A percentile compares a stretch with the other conserved stretches of the same genome.
These are phyloP conservation scores for Mesocricetus auratus DNA, from an alignment of 2,113 vertebrate species.

Conservation along the genomic window DNA sequence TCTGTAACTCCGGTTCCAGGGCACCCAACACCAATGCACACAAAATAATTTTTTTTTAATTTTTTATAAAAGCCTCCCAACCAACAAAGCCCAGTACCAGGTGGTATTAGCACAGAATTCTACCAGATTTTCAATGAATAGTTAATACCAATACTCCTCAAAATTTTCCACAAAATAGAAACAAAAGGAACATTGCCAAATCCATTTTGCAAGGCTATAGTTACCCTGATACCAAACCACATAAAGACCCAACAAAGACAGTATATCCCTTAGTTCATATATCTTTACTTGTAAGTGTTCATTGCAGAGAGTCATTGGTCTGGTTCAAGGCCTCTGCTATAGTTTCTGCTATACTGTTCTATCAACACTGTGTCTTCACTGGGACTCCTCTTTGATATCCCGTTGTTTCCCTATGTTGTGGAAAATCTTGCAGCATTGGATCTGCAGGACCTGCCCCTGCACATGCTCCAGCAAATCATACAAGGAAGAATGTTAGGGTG, in stretches of 20 bases:
- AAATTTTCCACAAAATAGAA: neutral
- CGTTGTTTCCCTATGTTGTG: neutral
- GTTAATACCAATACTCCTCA: neutral
- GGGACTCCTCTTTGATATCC: neutral
- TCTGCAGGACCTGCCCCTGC: neutral
- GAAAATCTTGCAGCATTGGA: neutral
- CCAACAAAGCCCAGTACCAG: neutral
- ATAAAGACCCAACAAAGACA: neutral
- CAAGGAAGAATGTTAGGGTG: neutral
- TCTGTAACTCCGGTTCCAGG: no score
- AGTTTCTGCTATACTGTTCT: no score
- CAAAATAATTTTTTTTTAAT: no score
- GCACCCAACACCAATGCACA: no score
- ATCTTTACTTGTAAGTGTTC: no score
- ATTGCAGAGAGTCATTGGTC: neutral
- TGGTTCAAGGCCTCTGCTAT: no score
- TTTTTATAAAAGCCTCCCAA: neutral
- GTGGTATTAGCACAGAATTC: neutral
- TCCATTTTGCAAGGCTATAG: neutral
- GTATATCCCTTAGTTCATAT: no score
- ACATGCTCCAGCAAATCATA: neutral
- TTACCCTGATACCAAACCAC: neutral
- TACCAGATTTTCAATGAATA: neutral
- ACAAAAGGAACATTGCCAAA: neutral
- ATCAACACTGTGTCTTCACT: neutral